phyloP scores from a whole-genome alignment of 2,888 invertebrate genomes.

The Nemurella pictetii region DNA sequence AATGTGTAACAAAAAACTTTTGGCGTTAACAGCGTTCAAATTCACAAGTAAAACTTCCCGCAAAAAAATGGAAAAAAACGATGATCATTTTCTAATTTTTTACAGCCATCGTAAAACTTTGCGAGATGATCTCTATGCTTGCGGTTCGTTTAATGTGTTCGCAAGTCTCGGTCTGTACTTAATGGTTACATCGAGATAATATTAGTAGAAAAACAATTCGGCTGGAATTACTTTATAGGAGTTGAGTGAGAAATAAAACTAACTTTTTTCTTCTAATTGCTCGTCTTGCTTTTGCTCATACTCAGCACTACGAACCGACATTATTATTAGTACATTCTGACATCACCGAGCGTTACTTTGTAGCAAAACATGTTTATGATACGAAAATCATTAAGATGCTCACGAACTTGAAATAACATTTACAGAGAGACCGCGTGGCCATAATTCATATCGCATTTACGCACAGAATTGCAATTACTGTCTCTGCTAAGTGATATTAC shows the following conservation, averaged over 20 bases:
- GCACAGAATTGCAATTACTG: not conserved
- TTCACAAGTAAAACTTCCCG: not conserved
- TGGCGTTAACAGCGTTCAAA: not conserved
- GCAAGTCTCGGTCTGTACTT: not conserved
- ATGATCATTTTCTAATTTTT: not conserved
- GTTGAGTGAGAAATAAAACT: not conserved
- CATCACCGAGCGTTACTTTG: not conserved
- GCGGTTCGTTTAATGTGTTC: not conserved
- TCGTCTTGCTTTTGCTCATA: no score
- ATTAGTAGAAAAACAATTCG: conserved; percentile 1
- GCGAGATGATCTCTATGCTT: not conserved
- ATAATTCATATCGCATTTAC: not conserved
- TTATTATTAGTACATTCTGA: not conserved
- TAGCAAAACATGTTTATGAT: conserved; percentile 7
- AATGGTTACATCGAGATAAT: not conserved
- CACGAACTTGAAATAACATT: conserved; percentile 6
- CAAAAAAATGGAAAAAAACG: not conserved
- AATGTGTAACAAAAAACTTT: not conserved
- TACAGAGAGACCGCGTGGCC: not conserved
- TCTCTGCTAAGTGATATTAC: no score
- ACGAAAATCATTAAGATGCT: conserved; percentile 2
- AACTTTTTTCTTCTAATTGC: not conserved
- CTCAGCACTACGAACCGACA: not conserved
- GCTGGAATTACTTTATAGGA: not conserved
- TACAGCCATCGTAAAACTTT: not conserved